Evolutionary conservation across 1,140 invertebrate genomes (phyloP).

Genomic region (Zaprionus kolodkinae): DNA sequence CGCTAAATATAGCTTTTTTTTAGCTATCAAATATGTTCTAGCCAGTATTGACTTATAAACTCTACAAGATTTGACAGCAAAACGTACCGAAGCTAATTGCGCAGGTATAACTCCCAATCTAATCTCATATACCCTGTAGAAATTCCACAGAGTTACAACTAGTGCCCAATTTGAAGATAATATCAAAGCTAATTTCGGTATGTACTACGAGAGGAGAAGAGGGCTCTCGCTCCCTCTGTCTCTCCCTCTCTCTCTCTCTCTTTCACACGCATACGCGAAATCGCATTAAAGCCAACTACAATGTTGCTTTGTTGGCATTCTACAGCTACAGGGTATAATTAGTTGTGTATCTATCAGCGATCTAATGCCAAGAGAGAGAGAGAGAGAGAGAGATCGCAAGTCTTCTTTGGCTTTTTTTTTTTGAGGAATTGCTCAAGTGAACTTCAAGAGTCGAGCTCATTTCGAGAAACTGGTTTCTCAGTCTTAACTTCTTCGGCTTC

Average conservation of each 20-base stretch:
- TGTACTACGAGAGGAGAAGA: neutral
- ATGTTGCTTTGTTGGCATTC: neutral
- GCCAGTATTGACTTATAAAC: too few species aligned
- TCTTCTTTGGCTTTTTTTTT: constrained; percentile 23
- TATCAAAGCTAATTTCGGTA: constrained; percentile 8
- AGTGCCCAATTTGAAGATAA: constrained; percentile 1
- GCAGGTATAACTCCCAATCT: neutral
- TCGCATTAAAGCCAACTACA: neutral
- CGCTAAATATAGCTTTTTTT: too few species aligned
- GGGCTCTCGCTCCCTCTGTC: too few species aligned
- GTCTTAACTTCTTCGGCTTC: constrained; percentile 9
- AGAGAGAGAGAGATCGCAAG: constrained; percentile 17
- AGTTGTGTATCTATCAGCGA: constrained; percentile 28
- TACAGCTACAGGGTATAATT: constrained; percentile 30
- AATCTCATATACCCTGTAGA: neutral
- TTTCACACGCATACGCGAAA: too few species aligned
- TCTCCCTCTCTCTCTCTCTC: neutral
- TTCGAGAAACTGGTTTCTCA: constrained; percentile 37
- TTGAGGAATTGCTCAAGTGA: constrained; percentile 49
- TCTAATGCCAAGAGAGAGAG: constrained; percentile 26
- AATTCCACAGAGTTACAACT: neutral
- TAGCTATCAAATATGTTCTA: too few species aligned
- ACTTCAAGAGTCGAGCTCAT: constrained; percentile 30
- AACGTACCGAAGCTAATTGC: too few species aligned
- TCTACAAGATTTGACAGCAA: too few species aligned